phyloP scores from a whole-genome alignment of 1,140 invertebrate species.

The Triops cancriformis region DNA sequence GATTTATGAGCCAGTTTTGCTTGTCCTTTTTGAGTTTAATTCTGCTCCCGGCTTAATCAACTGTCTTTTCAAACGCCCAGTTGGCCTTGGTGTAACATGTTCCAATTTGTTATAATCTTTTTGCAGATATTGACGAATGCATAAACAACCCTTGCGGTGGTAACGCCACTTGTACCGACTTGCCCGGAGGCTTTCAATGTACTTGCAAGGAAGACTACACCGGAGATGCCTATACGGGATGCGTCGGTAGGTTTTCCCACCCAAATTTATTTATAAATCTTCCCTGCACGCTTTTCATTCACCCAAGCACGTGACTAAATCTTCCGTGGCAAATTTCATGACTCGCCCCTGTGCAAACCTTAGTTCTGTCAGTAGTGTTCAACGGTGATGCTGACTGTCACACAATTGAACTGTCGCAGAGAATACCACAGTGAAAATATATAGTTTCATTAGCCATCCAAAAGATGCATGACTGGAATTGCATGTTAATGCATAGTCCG shows the following conservation, averaged over 20 bases:
- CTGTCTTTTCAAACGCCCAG: slow-evolving; percentile 30
- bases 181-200: slow-evolving; percentile 73
- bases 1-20: slow-evolving; percentile 25
- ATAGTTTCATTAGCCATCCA: too few relatives aligned
- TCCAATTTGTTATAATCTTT: slow-evolving; percentile 32
- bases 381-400: too few relatives aligned
- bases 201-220: slow-evolving; percentile 72
- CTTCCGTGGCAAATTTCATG: too few relatives aligned
- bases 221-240: slow-evolving; percentile 71
- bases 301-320: too few relatives aligned
- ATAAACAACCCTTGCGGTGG: slow-evolving; percentile 71
- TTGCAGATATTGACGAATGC: slow-evolving; percentile 79
- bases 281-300: too few relatives aligned
- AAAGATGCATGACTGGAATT: too few relatives aligned
- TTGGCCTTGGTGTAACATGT: slow-evolving; percentile 15
- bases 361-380: too few relatives aligned
- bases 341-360: too few relatives aligned
- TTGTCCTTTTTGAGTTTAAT: slow-evolving; percentile 38
- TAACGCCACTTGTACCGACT: slow-evolving; percentile 78
- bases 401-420: too few relatives aligned
- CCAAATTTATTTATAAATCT: too few relatives aligned
- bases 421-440: too few relatives aligned
- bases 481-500: too few relatives aligned
- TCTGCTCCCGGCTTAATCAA: slow-evolving; percentile 40
- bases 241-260: slow-evolving; percentile 49